Evolutionary conservation across 2,113 vertebrate genomes (phyloP).

Genomic region (Chloebia gouldiae): DNA sequence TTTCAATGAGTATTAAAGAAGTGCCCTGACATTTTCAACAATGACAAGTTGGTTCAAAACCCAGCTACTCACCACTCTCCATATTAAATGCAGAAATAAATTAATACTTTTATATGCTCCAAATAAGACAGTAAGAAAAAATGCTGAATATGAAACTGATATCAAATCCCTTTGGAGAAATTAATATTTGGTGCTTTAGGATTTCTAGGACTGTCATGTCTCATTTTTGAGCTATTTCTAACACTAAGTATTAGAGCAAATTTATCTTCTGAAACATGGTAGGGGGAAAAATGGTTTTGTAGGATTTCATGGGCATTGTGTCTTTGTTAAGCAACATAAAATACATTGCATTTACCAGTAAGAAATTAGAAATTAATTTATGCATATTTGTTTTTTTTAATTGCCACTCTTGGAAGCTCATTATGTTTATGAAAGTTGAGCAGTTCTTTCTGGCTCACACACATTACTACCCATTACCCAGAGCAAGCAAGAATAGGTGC

Average conservation of each 20-base stretch:
- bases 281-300: background rate
- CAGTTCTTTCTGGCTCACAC: background rate
- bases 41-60: background rate
- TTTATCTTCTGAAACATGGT: background rate
- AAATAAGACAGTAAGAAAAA: slow-evolving; percentile 16
- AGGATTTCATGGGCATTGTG: background rate
- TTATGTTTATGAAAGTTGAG: background rate
- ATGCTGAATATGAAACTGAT: background rate
- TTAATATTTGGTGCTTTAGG: background rate
- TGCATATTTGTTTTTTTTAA: background rate
- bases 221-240: slow-evolving; percentile 9
- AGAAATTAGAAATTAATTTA: slow-evolving; percentile 14
- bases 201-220: background rate
- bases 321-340: background rate
- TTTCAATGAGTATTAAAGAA: background rate
- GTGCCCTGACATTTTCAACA: background rate
- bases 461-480: background rate
- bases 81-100: background rate
- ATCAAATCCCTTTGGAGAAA: slow-evolving; percentile 2
- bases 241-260: background rate
- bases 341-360: background rate
- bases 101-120: background rate
- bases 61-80: background rate
- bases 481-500: background rate
- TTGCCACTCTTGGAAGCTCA: background rate